These are phyloP conservation scores for Pterostichus madidus DNA, from an alignment of 2,888 invertebrate species.

Conservation along the genomic window DNA sequence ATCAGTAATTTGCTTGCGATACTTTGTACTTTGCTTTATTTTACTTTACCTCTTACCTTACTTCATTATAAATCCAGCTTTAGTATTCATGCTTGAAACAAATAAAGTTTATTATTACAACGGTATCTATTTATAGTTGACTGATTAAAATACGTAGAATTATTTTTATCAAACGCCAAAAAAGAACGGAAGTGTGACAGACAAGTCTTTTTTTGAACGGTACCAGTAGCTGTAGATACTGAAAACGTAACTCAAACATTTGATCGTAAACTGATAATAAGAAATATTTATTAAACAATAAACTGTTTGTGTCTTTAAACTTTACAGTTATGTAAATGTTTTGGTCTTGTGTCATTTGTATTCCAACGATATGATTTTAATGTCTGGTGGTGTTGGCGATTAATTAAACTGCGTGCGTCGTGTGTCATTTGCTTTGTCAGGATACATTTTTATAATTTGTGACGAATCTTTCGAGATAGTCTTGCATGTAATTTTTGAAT, in stretches of 20 bases:
- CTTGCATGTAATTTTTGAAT: too few species aligned
- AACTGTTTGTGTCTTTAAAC: conserved; percentile 14
- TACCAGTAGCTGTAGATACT: neutral
- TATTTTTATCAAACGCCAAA: conserved; percentile 39
- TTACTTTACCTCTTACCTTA: too few species aligned
- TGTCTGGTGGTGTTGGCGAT: conserved; percentile 1
- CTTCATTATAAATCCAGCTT: too few species aligned
- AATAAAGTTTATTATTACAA: neutral
- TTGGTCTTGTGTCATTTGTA: conserved; percentile 21
- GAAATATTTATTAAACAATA: conserved; percentile 24
- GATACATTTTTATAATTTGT: neutral
- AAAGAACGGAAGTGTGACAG: conserved; percentile 37
- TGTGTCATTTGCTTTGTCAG: conserved; percentile 25
- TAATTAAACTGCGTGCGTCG: conserved; percentile 19
- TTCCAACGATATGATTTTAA: conserved; percentile 19
- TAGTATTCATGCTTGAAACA: too few species aligned
- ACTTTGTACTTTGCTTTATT: too few species aligned
- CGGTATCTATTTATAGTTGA: neutral
- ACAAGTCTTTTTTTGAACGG: conserved; percentile 3
- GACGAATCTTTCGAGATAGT: neutral
- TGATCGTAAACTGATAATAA: conserved; percentile 30
- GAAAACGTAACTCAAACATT: conserved; percentile 3
- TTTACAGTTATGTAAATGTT: conserved; percentile 28
- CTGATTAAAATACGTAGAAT: conserved; percentile 1
- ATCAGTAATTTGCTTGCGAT: too few species aligned